These are phyloP conservation scores for Notodonta ziczac DNA, from an alignment of 2,888 invertebrate species.

Conservation along the genomic window DNA sequence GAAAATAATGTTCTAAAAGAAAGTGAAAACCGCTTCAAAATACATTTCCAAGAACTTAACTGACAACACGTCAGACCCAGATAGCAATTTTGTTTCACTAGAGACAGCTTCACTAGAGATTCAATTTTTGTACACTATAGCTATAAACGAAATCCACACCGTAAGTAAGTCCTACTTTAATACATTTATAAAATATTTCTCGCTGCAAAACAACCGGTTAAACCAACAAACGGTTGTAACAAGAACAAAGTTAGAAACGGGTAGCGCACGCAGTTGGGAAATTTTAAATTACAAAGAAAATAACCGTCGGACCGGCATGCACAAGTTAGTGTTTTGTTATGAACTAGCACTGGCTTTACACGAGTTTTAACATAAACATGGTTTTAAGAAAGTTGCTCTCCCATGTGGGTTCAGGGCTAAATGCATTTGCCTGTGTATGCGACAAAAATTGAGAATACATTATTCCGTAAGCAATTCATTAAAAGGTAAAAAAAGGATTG, in stretches of 20 bases:
- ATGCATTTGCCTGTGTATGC: no score
- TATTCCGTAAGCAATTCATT: no score
- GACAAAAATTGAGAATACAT: no score
- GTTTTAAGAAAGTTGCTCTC: constrained; percentile 32
- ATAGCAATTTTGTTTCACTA: no score
- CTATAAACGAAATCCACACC: background rate
- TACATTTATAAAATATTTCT: constrained; percentile 27
- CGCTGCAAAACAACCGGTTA: constrained; percentile 37
- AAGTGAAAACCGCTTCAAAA: no score
- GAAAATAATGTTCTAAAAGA: no score
- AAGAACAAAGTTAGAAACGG: constrained; percentile 48
- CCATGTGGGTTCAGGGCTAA: background rate
- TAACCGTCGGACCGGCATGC: constrained; percentile 63
- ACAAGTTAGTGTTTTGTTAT: constrained; percentile 66
- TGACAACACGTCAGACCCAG: no score
- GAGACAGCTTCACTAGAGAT: no score
- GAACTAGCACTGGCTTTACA: constrained; percentile 64
- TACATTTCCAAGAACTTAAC: no score
- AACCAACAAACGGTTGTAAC: constrained; percentile 38
- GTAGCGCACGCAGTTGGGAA: constrained; percentile 62
- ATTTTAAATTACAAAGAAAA: constrained; percentile 78
- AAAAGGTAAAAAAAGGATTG: no score
- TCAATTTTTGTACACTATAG: background rate
- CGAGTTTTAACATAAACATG: constrained; percentile 60
- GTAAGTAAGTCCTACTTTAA: constrained; percentile 13